A percentile compares a stretch with the other conserved stretches of the same genome.
Evolutionary conservation across 2,113 vertebrate species (phyloP).

Genomic region (Triplophysa siluroides): DNA sequence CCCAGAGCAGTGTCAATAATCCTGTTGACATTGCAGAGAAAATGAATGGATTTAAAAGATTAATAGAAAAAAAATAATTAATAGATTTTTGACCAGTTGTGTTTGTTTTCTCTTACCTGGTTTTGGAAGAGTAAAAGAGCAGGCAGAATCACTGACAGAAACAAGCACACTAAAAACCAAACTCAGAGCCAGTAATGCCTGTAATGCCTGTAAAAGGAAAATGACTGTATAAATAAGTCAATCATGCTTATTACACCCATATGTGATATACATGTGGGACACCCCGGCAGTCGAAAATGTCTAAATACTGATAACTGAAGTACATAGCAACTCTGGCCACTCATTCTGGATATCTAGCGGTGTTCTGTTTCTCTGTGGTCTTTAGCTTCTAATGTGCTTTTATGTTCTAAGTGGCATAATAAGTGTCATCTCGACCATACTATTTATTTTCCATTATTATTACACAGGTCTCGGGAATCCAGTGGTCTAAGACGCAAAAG

Average conservation of each 20-base stretch:
- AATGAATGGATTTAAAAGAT: no score
- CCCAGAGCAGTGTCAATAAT: no score
- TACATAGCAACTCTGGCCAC: no score
- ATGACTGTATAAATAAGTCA: background rate
- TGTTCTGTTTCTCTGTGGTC: no score
- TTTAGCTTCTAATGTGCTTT: no score
- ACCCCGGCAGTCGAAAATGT: background rate
- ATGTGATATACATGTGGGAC: background rate
- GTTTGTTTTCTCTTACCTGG: conserved; percentile 43
- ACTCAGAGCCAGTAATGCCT: conserved; percentile 56
- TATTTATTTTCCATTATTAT: background rate
- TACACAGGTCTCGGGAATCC: background rate
- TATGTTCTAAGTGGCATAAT: background rate
- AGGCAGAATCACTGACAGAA: conserved; percentile 20
- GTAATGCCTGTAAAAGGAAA: conserved; percentile 49
- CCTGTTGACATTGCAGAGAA: no score
- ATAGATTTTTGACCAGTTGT: background rate
- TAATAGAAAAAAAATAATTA: no score
- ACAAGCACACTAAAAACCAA: conserved; percentile 53
- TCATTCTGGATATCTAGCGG: no score
- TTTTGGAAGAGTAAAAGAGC: fast-evolving
- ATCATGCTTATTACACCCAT: background rate
- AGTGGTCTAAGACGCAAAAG: no score
- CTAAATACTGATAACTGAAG: no score
- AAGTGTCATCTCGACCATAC: background rate